A percentile compares a stretch with the other conserved stretches of the same genome.
Conservation (phyloP, 2,888 invertebrate genomes). For the Parnassius glacialis region DNA sequence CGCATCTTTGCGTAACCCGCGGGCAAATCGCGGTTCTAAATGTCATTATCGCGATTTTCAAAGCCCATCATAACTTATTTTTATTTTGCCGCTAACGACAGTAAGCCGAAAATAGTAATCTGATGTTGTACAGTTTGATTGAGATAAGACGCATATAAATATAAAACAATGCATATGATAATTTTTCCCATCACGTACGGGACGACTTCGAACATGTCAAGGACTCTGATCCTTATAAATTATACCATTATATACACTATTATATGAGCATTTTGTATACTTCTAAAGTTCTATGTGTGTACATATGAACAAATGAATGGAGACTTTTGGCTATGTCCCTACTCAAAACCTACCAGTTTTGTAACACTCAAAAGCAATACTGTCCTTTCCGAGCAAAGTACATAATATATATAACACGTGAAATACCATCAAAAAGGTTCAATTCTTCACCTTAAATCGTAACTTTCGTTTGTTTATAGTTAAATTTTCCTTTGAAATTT, state of each 20-base stretch:
- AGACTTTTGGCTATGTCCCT: too few species aligned
- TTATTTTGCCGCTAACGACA: background rate
- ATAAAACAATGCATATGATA: conserved; percentile 14
- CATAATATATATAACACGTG: too few species aligned
- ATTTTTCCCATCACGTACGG: conserved; percentile 24
- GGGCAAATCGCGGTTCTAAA: conserved; percentile 27
- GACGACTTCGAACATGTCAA: conserved; percentile 13
- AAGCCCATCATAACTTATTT: background rate
- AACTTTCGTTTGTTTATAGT: conserved; percentile 10
- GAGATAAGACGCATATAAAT: background rate
- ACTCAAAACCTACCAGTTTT: too few species aligned
- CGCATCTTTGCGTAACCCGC: conserved; percentile 7
- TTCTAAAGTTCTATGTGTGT: too few species aligned
- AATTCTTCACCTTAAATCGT: conserved; percentile 2
- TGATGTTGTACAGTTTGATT: background rate
- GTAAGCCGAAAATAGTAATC: background rate
- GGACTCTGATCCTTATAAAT: conserved; percentile 21
- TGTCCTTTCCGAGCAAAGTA: too few species aligned
- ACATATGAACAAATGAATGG: too few species aligned
- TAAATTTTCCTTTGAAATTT: conserved; percentile 20
- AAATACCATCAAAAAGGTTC: too few species aligned
- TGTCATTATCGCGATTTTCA: conserved; percentile 25
- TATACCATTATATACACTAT: conserved; percentile 2
- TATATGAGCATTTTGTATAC: conserved; percentile 16
- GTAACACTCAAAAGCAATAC: too few species aligned